Percentiles rank a stretch among this genome's conserved stretches.
Conservation (phyloP, 2,888 invertebrate genomes). For the Tillus elongatus region DNA sequence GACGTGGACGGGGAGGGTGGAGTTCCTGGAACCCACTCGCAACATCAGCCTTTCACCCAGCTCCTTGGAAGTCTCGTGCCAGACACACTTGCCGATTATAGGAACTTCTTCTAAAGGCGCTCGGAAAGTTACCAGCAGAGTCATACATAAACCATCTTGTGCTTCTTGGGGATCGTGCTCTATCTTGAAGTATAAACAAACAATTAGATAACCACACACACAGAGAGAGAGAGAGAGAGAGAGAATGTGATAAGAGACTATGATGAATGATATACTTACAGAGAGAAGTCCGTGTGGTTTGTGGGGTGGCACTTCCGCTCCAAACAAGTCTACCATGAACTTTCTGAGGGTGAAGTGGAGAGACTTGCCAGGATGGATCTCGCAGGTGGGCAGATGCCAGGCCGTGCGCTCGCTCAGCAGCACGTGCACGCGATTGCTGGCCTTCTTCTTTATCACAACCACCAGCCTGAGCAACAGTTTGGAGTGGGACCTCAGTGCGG, state of each 20-base stretch:
- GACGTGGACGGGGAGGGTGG: conserved; percentile 73
- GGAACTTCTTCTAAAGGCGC: conserved; percentile 79
- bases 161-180: conserved; percentile 54
- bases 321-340: conserved; percentile 88
- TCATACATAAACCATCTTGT: conserved; percentile 71
- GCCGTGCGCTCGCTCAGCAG: conserved; percentile 75
- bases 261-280: conserved; percentile 32
- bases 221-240: no score
- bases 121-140: conserved; percentile 73
- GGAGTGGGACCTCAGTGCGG: conserved; percentile 57
- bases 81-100: conserved; percentile 79
- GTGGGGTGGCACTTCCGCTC: conserved; percentile 76
- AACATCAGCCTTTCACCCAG: conserved; percentile 59
- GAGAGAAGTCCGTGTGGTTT: conserved; percentile 72
- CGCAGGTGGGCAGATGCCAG: conserved; percentile 78
- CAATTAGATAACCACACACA: no score
- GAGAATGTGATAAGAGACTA: no score
- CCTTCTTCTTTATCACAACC: conserved; percentile 69
- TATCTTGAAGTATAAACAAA: conserved; percentile 40
- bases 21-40: conserved; percentile 62
- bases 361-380: conserved; percentile 78
- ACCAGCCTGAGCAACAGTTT: conserved; percentile 70
- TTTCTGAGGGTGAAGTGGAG: conserved; percentile 77
- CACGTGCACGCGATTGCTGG: conserved; percentile 77
- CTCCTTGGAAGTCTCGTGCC: conserved; percentile 70